Base-by-base conservation (phyloP, 2,888 invertebrate genomes). In the Chymomyza procnemis region DNA sequence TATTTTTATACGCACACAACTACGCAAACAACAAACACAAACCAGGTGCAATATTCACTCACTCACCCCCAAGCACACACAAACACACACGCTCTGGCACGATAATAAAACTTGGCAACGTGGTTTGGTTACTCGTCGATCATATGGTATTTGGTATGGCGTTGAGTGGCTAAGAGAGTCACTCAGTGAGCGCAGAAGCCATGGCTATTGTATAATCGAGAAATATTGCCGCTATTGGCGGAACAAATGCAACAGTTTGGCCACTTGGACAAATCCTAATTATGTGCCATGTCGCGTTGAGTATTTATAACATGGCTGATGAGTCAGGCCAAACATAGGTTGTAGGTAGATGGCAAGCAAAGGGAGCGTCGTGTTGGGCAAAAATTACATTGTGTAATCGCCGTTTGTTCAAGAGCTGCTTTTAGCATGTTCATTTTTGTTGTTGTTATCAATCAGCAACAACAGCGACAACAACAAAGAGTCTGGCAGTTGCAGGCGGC, bases 21-120 rank as follows among this genome's bases (percentile, higher is more conserved):
- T 50, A 67, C 56, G n/a, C n/a, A 57, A 70, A 62, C 62, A 16
- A 62, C 50, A 59, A 66, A 61, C 52, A 64, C 58, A 60, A 66
- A 61, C 76, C 75, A 77, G 79, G 78, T 80, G 82, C 82, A 77
- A 69, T 54, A 21, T 54, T 3, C 48, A 16, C 48, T n/a, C 22
- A 14, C 19, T 18, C 54, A 19, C 54, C 14, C 66, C 54, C 14
- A 65, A 71, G 64, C 60, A 34, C 57, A 68, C 30, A 54, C 54
- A 52, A 68, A 60, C 67, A 54, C 66, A 65, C 60, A 71, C 55
- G 68, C 66, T 73, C n/a, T n/a, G n/a, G n/a, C n/a, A 71, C 78
- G 59, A 77, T 71, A 81, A n/a, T n/a, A n/a, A n/a, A 74, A 79
- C 84, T 79, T 84, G 79, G 84, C 81, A 81, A 79, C 84, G 84